Base-by-base conservation (phyloP, 1,140 invertebrate species). In the Conus ventricosus region DNA sequence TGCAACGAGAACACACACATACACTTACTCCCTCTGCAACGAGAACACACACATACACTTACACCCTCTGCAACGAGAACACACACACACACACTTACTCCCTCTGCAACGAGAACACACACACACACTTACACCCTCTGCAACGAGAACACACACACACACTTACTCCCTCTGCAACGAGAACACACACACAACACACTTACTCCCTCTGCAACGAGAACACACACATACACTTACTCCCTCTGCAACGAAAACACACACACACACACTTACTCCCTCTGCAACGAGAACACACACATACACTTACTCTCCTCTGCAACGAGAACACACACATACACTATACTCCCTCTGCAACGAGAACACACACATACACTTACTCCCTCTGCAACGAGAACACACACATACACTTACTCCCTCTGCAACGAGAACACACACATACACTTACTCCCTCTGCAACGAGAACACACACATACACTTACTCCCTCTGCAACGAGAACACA, bases 401-500 rank as follows among this genome's bases (percentile, higher is more conserved):
- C 17, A 82, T 39, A n/a, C n/a, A n/a, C n/a, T n/a, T n/a, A n/a
- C n/a, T n/a, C 25, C 25, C 4, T 87, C 85, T 87, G 85, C 27
- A 17, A n/a, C 25, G 54, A 17, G 10, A 17, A 84, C 17, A 84
- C n/a, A 55, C 17, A 39, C 17, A 82, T 39, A n/a, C n/a, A n/a
- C n/a, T n/a, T n/a, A n/a, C n/a, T n/a, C 25, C 25, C 4, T 87
- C 85, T 87, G 85, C 27, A 17, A n/a, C 25, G 54, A 17, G 10
- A 17, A 84, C 17, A 84, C n/a, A 55, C 17, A 39, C 17, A 82
- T 39, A n/a, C n/a, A n/a, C n/a, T n/a, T n/a, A n/a, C n/a, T n/a
- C 25, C 25, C 4, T 87, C 85, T 87, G 85, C 27, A 17, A n/a
- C 25, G 54, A 17, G 10, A 17, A 84, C 17, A 84, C n/a, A 55